A percentile compares a stretch with the other conserved stretches of the same genome.
phyloP scores from a whole-genome alignment of 1,140 invertebrate species.

The Galendromus occidentalis region DNA sequence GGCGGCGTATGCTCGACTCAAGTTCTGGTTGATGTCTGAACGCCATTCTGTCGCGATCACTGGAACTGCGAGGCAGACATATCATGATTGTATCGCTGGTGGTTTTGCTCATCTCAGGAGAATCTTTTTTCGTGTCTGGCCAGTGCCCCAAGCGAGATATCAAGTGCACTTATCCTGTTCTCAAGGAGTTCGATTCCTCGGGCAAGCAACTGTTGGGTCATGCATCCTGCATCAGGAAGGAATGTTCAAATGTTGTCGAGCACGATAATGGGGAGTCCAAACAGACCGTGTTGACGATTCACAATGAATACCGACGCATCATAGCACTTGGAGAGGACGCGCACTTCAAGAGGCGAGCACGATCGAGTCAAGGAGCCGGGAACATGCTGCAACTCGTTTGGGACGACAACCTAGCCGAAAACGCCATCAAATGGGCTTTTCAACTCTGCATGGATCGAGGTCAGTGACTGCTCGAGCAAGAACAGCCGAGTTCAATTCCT shows the following conservation, averaged over 20 bases:
- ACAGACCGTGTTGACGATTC: not conserved
- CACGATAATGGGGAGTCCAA: not conserved
- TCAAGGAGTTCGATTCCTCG: not conserved
- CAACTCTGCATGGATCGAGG: conserved; percentile 7
- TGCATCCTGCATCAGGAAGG: not conserved
- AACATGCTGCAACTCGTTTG: conserved; percentile 6
- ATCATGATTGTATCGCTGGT: too few species aligned
- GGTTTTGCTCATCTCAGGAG: too few species aligned
- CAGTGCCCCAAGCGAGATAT: conserved; percentile 9
- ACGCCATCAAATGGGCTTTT: conserved; percentile 4
- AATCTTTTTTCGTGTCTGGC: not conserved
- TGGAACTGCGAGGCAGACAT: too few species aligned
- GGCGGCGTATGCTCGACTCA: too few species aligned
- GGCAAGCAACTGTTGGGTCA: not conserved
- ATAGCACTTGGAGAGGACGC: conserved; percentile 4
- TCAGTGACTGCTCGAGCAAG: not conserved
- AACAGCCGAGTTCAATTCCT: too few species aligned
- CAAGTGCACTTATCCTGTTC: conserved; percentile 5
- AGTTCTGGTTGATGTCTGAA: too few species aligned
- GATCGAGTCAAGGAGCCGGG: not conserved
- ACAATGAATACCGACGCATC: not conserved
- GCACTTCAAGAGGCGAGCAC: not conserved
- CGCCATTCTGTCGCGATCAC: too few species aligned
- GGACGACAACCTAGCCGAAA: not conserved
- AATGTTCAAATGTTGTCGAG: not conserved